Evolutionary conservation across 2,113 vertebrate species (phyloP).

Genomic region (Percina caprodes): DNA sequence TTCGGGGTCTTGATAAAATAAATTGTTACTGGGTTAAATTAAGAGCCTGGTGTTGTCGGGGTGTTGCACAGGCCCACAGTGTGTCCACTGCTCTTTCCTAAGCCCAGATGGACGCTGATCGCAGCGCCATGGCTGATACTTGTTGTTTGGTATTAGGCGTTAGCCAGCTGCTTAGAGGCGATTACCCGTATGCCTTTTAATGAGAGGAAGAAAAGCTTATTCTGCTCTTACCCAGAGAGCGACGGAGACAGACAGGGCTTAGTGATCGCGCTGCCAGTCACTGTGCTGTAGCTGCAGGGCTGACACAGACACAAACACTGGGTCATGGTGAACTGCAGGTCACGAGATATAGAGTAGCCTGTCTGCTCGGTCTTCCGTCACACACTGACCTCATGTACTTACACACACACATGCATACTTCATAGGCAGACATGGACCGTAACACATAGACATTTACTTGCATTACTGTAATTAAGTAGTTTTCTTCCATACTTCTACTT

Average conservation of each 20-base stretch:
- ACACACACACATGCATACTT: not conserved
- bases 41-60: not conserved
- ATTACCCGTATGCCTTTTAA: conserved; percentile 78
- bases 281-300: conserved; percentile 21
- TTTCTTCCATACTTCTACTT: too few relatives aligned
- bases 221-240: conserved; percentile 69
- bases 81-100: not conserved
- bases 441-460: too few relatives aligned
- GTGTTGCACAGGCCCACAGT: not conserved
- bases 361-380: conserved; percentile 34
- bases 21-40: conserved; percentile 12
- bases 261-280: conserved; percentile 34
- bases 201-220: conserved; percentile 76
- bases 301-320: conserved; percentile 48
- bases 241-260: conserved; percentile 58
- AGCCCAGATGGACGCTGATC: conserved; percentile 1
- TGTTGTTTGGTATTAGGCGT: conserved; percentile 69
- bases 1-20: not conserved
- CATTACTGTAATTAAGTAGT: too few relatives aligned
- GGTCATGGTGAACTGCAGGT: conserved; percentile 60
- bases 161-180: conserved; percentile 71
- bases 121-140: conserved; percentile 55
- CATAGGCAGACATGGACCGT: not conserved
- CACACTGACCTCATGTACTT: conserved; percentile 29
- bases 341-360: conserved; percentile 55